Evolutionary conservation across 2,797 vertebrate genomes (phyloP), one percentile per base, ranked within the genome.

Genomic region (Linurgus olivaceus): DNA sequence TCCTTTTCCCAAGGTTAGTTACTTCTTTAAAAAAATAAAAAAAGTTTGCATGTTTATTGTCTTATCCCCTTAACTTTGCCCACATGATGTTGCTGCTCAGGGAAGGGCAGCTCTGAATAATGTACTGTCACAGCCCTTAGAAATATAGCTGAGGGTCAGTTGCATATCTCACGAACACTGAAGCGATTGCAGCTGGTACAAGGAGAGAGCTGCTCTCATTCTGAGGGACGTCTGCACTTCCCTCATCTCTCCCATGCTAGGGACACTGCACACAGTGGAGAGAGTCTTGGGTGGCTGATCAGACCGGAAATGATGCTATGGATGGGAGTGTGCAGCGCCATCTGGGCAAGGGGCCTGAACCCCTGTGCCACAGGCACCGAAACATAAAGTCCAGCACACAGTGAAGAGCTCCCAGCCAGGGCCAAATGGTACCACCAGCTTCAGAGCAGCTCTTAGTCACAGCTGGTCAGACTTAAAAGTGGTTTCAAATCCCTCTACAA

Each of bases 181-280:
- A 72, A 72, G 13, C 1, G 2, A 50, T 1, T 58, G 59, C 13
- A 50, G 38, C 3, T 45, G 54, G 72, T 26, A 19, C 19, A 35
- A 88, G 42, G 20, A 54, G 26, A 77, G 25, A 45, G 5, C 10
- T 50, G n/a, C 40, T 75, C n/a, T 40, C 31, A 21, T 40, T 7
- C 40, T 40, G 40, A 17, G 16, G 16, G 40, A 40, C 1, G 1
- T n/a, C 23, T 61, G 63, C 19, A 6, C 2, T 3, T 72, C 33
- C n/a, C 23, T 42, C 4, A 2, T 13, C 8, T 33, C 48, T 65
- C 19, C 23, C 19, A 19, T 0, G 0, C 42, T 45, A 72, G 28
- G 47, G 25, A 55, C 26, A 11, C 29, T 5, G 8, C 31, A 33
- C 20, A 21, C 0, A 1, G 35, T 20, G 50, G 21, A 55, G 16